Evolutionary conservation across 2,113 vertebrate species (phyloP).

Genomic region (Hippocampus comes): DNA sequence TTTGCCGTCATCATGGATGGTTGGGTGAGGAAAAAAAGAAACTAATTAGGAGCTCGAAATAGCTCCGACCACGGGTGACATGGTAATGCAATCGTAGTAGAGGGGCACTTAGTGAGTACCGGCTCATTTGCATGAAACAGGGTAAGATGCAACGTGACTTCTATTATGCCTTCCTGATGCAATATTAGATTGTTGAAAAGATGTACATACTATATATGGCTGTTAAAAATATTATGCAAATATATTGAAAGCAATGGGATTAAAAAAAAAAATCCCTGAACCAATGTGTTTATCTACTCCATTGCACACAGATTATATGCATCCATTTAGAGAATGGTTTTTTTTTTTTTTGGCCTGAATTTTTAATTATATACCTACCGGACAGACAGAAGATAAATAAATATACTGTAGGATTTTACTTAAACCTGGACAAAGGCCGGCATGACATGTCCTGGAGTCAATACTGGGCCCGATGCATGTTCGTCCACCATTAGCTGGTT

Average conservation of each 20-base stretch:
- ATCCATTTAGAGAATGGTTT: not conserved
- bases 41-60: not conserved
- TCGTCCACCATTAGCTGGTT: slow-evolving; percentile 71
- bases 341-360: not conserved
- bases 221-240: too few relatives aligned
- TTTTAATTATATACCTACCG: not conserved
- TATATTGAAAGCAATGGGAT: too few relatives aligned
- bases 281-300: too few relatives aligned
- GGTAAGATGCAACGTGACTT: not conserved
- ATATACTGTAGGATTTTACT: not conserved
- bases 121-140: not conserved
- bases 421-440: slow-evolving; percentile 73
- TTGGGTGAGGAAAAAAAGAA: not conserved
- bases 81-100: not conserved
- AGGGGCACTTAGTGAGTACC: too few relatives aligned
- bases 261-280: not conserved
- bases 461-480: slow-evolving; percentile 65
- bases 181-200: not conserved
- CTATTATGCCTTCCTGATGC: not conserved
- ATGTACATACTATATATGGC: too few relatives aligned
- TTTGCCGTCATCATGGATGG: too few relatives aligned
- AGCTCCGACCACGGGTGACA: not conserved
- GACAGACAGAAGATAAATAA: not conserved
- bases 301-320: not conserved
- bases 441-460: slow-evolving; percentile 71